Base-by-base conservation (phyloP, 2,888 invertebrate genomes). In the Atherix ibis region DNA sequence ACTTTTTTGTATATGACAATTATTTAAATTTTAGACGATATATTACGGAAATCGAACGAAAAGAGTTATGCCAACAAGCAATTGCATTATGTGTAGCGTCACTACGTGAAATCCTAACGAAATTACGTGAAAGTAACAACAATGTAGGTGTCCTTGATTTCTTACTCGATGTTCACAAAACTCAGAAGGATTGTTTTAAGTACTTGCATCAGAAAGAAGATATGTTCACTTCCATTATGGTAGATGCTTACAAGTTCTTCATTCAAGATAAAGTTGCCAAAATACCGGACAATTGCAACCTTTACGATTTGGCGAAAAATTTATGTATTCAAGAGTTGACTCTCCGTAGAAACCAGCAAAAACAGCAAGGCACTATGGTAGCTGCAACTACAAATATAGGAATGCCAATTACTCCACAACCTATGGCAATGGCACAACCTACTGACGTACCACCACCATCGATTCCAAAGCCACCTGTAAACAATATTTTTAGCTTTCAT, bases 31-130 rank as follows among this genome's bases (percentile, higher is more conserved):
- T 9, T 49, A 78, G 78, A 49, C 76, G 78, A 49, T 92, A 89
- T 56, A 68, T 94, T 38, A 71, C 83, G 24, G 87, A 91, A 53
- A 71, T 73, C 2, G 91, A 91, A 54, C 70, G 91, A 36, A 74
- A 81, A 46, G 78, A 80, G 48, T 65, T 88, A 36, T 77, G 81
- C 1, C 75, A 79, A 36, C 79, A 82, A 60, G 84, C 89, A 0
- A 68, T 82, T 40, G 72, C 74, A 1, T 67, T 79, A 41, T 78
- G 79, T 44, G 65, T 75, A 6, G 77, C 79, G 51, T 74, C 77
- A 24, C 58, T 81, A 40, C 68, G 76, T 41, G 71, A 70, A 4
- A 70, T 71, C 47, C 63, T 76, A 14, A 69, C 70, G 25, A 64
- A 64, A 44, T 66, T 67, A 40, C 56, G 59, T 15, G 64, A 66